These are phyloP conservation scores for Marmota monax DNA, from an alignment of 2,113 vertebrate genomes.

Conservation along the genomic window DNA sequence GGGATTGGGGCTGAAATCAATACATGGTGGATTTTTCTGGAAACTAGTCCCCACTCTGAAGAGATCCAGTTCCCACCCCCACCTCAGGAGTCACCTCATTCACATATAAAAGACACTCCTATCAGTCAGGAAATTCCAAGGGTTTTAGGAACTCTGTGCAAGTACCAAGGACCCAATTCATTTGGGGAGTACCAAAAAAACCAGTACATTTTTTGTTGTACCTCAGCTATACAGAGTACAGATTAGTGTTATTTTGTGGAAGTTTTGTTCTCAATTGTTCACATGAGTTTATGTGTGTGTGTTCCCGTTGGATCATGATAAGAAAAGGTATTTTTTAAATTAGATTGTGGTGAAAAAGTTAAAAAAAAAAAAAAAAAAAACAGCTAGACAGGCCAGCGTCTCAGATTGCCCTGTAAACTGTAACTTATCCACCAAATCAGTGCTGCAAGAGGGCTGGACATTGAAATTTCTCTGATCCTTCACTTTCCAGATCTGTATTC, in stretches of 20 bases:
- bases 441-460: fast-evolving
- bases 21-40: not conserved
- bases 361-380: not conserved
- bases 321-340: not conserved
- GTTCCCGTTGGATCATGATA: not conserved
- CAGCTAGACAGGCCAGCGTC: not conserved
- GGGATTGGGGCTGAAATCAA: not conserved
- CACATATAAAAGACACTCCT: not conserved
- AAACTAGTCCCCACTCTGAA: not conserved
- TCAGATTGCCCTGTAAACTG: not conserved
- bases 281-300: not conserved
- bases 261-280: not conserved
- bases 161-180: not conserved
- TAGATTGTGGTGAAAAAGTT: not conserved
- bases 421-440: too few species aligned
- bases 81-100: not conserved
- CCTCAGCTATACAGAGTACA: not conserved
- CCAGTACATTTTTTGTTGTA: not conserved
- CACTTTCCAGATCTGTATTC: not conserved
- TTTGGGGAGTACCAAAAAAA: not conserved
- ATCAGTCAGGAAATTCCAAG: not conserved
- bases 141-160: not conserved
- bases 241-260: not conserved
- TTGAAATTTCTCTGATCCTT: not conserved
- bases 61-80: not conserved